phyloP scores from a whole-genome alignment of 2,797 vertebrate genomes.

The Rachycentron canadum region DNA sequence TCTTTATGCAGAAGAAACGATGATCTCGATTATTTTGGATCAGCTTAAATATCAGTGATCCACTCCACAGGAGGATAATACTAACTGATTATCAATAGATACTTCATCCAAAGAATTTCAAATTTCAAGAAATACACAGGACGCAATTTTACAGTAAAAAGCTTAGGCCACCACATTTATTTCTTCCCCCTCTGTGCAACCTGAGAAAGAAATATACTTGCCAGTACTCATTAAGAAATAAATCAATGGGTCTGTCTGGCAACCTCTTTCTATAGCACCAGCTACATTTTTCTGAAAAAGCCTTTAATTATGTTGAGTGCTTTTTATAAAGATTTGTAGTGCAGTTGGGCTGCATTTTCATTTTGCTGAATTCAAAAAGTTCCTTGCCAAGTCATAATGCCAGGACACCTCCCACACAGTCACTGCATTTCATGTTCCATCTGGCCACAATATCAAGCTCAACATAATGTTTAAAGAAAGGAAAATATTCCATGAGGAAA shows the following conservation, averaged over 20 bases:
- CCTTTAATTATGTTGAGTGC: slow-evolving; percentile 55
- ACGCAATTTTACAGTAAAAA: not conserved
- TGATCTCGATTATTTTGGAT: not conserved
- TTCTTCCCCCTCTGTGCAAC: not conserved
- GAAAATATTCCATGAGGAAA: slow-evolving; percentile 5
- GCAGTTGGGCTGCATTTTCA: slow-evolving; percentile 26
- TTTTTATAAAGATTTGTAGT: slow-evolving; percentile 43
- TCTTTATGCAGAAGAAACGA: not conserved
- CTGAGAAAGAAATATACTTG: not conserved
- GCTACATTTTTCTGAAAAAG: slow-evolving; percentile 31
- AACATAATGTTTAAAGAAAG: slow-evolving; percentile 3
- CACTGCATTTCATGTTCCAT: slow-evolving; percentile 18
- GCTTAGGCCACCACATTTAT: not conserved
- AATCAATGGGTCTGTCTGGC: slow-evolving; percentile 12
- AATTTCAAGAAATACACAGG: not conserved
- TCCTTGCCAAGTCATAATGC: slow-evolving; percentile 32
- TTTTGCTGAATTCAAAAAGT: slow-evolving; percentile 25
- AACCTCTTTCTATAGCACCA: not conserved
- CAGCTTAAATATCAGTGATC: not conserved
- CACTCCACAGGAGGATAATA: not conserved
- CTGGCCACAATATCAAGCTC: slow-evolving; percentile 3
- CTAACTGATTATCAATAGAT: not conserved
- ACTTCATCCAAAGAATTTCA: not conserved
- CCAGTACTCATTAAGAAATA: slow-evolving; percentile 17
- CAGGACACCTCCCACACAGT: slow-evolving; percentile 27